Base-by-base conservation (phyloP, 2,888 invertebrate genomes). In the Nesidiocoris tenuis region DNA sequence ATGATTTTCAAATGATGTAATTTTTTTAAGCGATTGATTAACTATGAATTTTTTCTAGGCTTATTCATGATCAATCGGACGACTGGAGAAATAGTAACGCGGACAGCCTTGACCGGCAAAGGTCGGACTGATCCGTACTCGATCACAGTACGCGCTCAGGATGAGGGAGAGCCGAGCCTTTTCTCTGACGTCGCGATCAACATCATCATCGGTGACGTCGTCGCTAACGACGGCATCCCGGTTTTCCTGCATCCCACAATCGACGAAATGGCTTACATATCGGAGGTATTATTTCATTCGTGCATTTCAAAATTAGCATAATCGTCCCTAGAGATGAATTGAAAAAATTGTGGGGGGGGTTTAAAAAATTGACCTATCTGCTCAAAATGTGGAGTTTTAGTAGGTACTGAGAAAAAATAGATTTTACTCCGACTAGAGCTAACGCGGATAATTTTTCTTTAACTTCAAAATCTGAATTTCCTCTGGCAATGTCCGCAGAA, bases 171-270 rank as follows among this genome's bases (percentile, higher is more conserved):
- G 59, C 88, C 88, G 65, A 81, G 85, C 23, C 85, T 91, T 3
- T 87, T 86, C 61, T 86, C 89, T 0, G 90, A 90, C 78, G 87
- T 89, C 0, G 86, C 87, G 2, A 83, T 93, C 0, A 86, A 87
- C 0, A 82, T 93, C 1, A 90, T 89, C 79, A 89, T 94, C 56
- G 92, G 92, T 0, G 93, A 93, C 80, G 91, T 93, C 0, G 91
- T 91, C 67, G 89, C 90, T 76, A 93, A 93, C 81, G 93, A 93
- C 82, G 93, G 93, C 0, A 90, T 92, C 0, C 93, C 93, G 0
- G 86, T 88, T 22, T 91, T 93, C 81, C 87, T 91, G 17, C 86
- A 89, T 72, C 92, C 93, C 0, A 87, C 88, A 5, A 83, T 87
- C 1, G 90, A 90, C 57, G 91, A 93, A 82, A 84, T 87, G n/a